phyloP scores from a whole-genome alignment of 2,888 invertebrate genomes.

The Kryphioiulus occultus region DNA sequence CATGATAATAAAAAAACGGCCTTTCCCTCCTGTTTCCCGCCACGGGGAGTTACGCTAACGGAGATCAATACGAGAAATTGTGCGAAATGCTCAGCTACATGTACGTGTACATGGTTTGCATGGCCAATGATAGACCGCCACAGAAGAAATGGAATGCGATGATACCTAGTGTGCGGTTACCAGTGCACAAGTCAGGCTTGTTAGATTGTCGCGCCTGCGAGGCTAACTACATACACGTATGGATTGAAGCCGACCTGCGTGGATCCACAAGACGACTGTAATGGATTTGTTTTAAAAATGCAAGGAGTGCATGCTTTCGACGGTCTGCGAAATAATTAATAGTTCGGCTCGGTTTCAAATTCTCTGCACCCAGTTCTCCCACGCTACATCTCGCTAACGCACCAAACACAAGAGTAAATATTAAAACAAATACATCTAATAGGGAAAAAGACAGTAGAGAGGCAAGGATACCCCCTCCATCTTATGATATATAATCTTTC shows the following conservation, averaged over 20 bases:
- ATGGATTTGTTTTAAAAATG: constrained; percentile 21
- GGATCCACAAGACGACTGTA: not conserved
- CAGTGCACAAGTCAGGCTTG: not conserved
- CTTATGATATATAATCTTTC: no score
- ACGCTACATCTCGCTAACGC: no score
- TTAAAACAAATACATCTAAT: no score
- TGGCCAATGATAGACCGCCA: not conserved
- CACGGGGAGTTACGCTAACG: not conserved
- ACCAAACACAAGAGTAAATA: no score
- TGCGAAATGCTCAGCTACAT: not conserved
- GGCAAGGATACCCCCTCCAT: no score
- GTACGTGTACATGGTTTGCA: not conserved
- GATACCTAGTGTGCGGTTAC: not conserved
- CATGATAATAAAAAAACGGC: constrained; percentile 4
- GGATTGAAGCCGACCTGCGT: not conserved
- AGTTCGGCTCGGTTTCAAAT: not conserved
- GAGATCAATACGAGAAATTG: not conserved
- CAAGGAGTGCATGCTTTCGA: not conserved
- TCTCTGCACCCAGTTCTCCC: constrained; percentile 53
- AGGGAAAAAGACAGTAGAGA: no score
- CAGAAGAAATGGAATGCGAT: not conserved
- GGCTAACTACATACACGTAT: constrained; percentile 1
- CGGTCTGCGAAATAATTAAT: not conserved
- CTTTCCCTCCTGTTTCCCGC: not conserved
- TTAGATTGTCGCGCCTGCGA: not conserved